These are phyloP conservation scores for Argyra leucocephala DNA, from an alignment of 2,888 invertebrate genomes.

Conservation along the genomic window DNA sequence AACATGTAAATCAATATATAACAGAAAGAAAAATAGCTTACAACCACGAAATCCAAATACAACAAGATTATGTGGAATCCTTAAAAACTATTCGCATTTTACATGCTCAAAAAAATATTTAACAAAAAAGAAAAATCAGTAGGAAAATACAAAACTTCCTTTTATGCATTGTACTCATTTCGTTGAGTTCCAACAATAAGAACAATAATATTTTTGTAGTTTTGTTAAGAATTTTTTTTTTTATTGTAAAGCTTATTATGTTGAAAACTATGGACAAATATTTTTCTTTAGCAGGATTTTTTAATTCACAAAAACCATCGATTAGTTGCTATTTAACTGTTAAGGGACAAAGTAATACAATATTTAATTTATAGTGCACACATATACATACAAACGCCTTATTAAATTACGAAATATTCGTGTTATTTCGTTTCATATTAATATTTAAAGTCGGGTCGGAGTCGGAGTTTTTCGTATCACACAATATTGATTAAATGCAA, in stretches of 20 bases:
- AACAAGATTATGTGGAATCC: background rate
- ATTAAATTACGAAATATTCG: too few relatives aligned
- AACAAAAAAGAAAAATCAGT: background rate
- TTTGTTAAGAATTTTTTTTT: background rate
- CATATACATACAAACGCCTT: too few relatives aligned
- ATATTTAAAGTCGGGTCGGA: too few relatives aligned
- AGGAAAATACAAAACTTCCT: too few relatives aligned
- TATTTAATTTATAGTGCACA: too few relatives aligned
- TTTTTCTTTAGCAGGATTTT: background rate
- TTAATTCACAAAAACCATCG: background rate
- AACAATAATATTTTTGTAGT: background rate
- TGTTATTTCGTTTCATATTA: too few relatives aligned
- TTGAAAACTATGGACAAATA: background rate
- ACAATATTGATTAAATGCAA: too few relatives aligned
- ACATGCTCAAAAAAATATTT: background rate
- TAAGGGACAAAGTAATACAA: background rate
- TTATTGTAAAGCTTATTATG: background rate
- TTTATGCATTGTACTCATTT: background rate
- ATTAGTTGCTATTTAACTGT: background rate
- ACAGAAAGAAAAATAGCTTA: background rate
- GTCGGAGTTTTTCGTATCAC: too few relatives aligned
- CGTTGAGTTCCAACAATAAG: background rate
- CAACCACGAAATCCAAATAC: background rate
- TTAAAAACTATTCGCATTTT: background rate
- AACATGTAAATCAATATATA: background rate